These are phyloP conservation scores for Macrotis lagotis DNA, from an alignment of 2,113 vertebrate genomes.

Conservation along the genomic window DNA sequence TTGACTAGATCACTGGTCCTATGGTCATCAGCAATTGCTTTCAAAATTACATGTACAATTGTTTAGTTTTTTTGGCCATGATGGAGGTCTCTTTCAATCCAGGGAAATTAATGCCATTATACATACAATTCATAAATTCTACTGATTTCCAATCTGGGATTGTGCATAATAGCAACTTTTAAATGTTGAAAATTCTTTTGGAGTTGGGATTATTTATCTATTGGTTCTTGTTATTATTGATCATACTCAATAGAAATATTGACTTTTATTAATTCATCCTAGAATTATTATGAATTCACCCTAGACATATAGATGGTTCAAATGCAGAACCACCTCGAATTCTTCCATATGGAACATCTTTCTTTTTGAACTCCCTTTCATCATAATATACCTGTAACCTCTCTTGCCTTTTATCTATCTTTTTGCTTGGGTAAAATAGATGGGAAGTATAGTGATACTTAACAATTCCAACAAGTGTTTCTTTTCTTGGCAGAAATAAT, in stretches of 20 bases:
- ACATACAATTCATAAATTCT: background rate
- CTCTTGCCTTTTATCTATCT: too few species aligned
- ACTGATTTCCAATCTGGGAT: background rate
- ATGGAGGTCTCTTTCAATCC: background rate
- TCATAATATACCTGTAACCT: too few species aligned
- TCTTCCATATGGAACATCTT: background rate
- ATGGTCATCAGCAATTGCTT: fast-evolving
- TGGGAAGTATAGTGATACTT: background rate
- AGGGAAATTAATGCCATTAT: background rate
- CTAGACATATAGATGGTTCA: background rate
- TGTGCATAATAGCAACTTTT: background rate
- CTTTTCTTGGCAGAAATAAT: background rate
- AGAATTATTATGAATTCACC: background rate
- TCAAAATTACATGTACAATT: background rate
- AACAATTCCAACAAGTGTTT: background rate
- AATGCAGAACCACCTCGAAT: background rate
- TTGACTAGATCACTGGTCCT: background rate
- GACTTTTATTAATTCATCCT: background rate
- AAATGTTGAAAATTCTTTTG: background rate
- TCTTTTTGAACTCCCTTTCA: too few species aligned
- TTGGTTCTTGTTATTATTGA: background rate
- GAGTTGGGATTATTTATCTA: too few species aligned
- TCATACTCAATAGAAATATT: background rate
- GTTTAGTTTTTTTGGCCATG: background rate
- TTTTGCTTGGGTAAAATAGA: background rate